Evolutionary conservation across 1,140 invertebrate genomes (phyloP).

Genomic region (Geopemphigus sp.): DNA sequence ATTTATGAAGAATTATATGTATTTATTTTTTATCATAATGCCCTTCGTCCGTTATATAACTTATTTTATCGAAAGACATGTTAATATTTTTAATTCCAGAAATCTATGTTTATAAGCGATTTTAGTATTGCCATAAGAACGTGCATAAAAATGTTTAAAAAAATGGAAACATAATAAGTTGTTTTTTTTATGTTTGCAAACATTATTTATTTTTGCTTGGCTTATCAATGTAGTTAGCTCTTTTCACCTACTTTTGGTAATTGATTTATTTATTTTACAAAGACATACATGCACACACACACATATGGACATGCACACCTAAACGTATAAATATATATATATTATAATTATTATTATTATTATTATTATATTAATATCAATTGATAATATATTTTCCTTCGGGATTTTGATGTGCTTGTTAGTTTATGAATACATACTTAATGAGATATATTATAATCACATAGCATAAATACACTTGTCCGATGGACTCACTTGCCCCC

Average conservation of each 20-base stretch:
- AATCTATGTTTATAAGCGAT: too few species aligned
- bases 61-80: not conserved
- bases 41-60: not conserved
- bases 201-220: conserved; percentile 25
- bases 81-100: too few species aligned
- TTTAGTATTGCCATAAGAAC: too few species aligned
- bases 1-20: not conserved
- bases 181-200: not conserved
- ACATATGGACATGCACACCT: too few species aligned
- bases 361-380: not conserved
- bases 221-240: conserved; percentile 4
- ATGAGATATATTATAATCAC: too few species aligned
- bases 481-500: not conserved
- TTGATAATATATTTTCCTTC: too few species aligned
- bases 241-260: conserved; percentile 9
- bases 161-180: not conserved
- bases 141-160: not conserved
- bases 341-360: too few species aligned
- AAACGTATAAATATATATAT: too few species aligned
- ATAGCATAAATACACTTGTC: too few species aligned
- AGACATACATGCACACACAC: too few species aligned
- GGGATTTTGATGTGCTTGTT: not conserved
- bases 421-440: not conserved
- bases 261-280: too few species aligned
- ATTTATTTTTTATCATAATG: not conserved